phyloP scores from a whole-genome alignment of 2,797 vertebrate genomes.

The Tokudaia muenninki region DNA sequence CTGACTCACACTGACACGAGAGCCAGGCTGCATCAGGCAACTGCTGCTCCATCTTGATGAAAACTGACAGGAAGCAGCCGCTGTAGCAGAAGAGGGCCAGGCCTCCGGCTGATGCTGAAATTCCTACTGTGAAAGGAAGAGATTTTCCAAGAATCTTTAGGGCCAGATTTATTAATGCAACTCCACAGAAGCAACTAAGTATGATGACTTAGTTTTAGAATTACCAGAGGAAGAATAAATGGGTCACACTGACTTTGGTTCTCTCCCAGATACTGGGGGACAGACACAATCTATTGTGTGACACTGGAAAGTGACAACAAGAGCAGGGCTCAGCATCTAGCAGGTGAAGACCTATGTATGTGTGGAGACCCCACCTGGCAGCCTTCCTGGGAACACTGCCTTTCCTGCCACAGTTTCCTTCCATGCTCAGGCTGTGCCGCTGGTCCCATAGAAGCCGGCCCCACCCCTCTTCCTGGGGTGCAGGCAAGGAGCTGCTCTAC shows the following conservation, averaged over 20 bases:
- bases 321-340: neutral
- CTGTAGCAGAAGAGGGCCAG: neutral
- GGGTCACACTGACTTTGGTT: neutral
- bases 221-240: slow-evolving; percentile 2
- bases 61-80: neutral
- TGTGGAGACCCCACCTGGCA: slow-evolving; percentile 17
- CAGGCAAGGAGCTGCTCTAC: neutral
- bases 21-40: neutral
- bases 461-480: neutral
- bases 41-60: neutral
- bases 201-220: neutral
- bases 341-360: neutral
- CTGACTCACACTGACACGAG: neutral
- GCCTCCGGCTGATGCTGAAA: slow-evolving; percentile 18
- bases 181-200: slow-evolving; percentile 24
- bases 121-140: neutral
- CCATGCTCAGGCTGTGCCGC: neutral
- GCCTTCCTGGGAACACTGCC: neutral
- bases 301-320: slow-evolving; percentile 17
- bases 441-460: neutral
- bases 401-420: neutral
- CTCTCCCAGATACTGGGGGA: slow-evolving; percentile 33
- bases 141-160: slow-evolving; percentile 7
- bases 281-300: slow-evolving; percentile 20
- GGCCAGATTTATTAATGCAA: neutral